Conservation (phyloP, 2,888 invertebrate species). For the Molorchus minor region DNA sequence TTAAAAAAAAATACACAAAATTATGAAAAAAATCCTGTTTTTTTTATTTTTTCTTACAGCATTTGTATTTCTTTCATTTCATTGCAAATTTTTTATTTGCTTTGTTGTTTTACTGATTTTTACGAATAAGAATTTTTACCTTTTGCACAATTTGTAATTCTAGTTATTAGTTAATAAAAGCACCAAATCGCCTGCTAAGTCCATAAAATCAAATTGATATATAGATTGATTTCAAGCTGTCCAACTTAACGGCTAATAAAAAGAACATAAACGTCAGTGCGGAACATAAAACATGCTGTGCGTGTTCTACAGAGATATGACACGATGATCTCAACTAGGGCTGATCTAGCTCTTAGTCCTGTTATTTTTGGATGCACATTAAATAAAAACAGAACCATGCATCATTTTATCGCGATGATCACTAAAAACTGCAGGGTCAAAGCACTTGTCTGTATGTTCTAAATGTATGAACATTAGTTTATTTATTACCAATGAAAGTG, state of each 20-base stretch:
- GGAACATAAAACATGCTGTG: slow-evolving; percentile 58
- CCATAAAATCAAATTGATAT: slow-evolving; percentile 47
- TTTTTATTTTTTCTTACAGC: no score
- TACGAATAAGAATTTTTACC: not conserved
- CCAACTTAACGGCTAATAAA: slow-evolving; percentile 61
- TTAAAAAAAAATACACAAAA: no score
- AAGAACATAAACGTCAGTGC: slow-evolving; percentile 59
- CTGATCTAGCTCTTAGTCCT: slow-evolving; percentile 18
- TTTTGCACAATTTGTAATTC: not conserved
- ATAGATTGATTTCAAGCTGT: slow-evolving; percentile 52
- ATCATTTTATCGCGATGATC: slow-evolving; percentile 11
- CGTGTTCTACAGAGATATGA: slow-evolving; percentile 60
- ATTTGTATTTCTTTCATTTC: no score
- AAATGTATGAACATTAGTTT: not conserved
- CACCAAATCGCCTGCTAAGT: slow-evolving; percentile 34
- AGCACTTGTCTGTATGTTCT: not conserved
- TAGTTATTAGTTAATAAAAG: slow-evolving; percentile 8
- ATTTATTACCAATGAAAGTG: no score
- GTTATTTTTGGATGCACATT: slow-evolving; percentile 18
- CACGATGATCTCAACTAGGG: slow-evolving; percentile 42
- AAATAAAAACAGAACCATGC: slow-evolving; percentile 14
- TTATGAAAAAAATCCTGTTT: no score
- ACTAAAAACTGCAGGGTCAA: not conserved
- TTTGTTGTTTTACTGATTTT: no score
- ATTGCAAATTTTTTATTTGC: no score